Evolutionary conservation across 2,797 vertebrate genomes (phyloP), one percentile per base, ranked within the genome.

Genomic region (Gastrophryne carolinensis): DNA sequence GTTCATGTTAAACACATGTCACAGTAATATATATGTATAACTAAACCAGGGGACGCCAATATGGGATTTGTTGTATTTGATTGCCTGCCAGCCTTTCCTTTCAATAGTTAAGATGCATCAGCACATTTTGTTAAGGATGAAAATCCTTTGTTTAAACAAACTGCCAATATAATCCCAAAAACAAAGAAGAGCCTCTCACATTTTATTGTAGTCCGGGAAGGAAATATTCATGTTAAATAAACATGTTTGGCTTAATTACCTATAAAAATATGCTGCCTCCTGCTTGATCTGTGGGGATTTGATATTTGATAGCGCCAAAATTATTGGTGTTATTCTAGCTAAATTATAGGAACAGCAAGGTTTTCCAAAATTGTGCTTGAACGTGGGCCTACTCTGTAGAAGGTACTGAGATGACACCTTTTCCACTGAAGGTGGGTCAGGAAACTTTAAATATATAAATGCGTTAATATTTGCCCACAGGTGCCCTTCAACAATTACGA

Each of bases 1-100:
- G 30, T 65, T 44, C 63, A 66, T 73, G 50, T 49, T 65, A 41
- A 61, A 52, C 54, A 67, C 24, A 15, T 74, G 53, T 68, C 73
- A 60, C 56, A 21, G 12, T 39, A 30, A 50, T 58, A 56, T 57
- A 34, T 65, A 34, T 65, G 26, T 34, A 56, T 56, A 54, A n/a
- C 47, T 37, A 7, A 65, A 27, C 10, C 11, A 37, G n/a, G 23
- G 11, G n/a, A 39, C 23, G 21, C 10, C 39, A 65, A 19, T 50
- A 37, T 41, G 9, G 52, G 21, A 35, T 52, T 21, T 66, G 10
- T 44, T 34, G 5, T 34, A 7, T 49, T 44, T 37, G 37, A 5
- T 10, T 23, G 60, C 27, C 24, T 32, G 29, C 41, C 56, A 72
- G 19, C 21, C 44, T 32, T 49, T 34, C 56, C 15, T 39, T 56